Base-by-base conservation (phyloP, 1,140 invertebrate genomes). In the Apis cerana region DNA sequence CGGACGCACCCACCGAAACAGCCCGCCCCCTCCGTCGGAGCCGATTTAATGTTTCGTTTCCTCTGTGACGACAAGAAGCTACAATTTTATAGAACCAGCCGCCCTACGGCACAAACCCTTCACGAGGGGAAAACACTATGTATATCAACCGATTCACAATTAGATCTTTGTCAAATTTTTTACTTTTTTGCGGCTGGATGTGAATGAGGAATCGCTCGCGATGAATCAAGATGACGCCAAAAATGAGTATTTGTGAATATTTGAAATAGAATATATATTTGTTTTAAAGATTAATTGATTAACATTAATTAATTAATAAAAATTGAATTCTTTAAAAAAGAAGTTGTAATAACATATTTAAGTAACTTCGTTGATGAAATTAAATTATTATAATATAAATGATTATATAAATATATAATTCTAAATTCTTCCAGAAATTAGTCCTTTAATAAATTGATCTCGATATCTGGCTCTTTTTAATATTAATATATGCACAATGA, bases 21-120 rank as follows among this genome's bases (percentile, higher is more conserved):
- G 75, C 81, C 88, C 88, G 84, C 88, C 91, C 92, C 90, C 90
- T 88, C 90, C 87, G 84, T 91, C 91, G 75, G 91, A 90, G 90
- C 87, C 92, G 90, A 93, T 93, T 93, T 93, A 92, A 93, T 93
- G 91, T 93, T 90, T 90, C 91, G 92, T 90, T 93, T 93, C 93
- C 93, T 93, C 90, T 90, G 64, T 75, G 82, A 89, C 89, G 89
- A 93, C 92, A 92, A 92, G 89, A 90, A 91, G 88, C 90, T 90
- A 90, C 89, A 87, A 91, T 92, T 92, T 92, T 92, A 91, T 91
- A 93, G 76, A 88, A 90, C 78, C 88, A 56, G 21, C 83, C 80
- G 76, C 82, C 85, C 74, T 61, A 56, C 80, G 70, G 67, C 59
- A 50, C 62, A 9, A 2, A 27, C 17, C 56, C 64, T 33, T 50